These are phyloP conservation scores for Zaprionus lineosus DNA, from an alignment of 2,888 invertebrate species.

Conservation along the genomic window DNA sequence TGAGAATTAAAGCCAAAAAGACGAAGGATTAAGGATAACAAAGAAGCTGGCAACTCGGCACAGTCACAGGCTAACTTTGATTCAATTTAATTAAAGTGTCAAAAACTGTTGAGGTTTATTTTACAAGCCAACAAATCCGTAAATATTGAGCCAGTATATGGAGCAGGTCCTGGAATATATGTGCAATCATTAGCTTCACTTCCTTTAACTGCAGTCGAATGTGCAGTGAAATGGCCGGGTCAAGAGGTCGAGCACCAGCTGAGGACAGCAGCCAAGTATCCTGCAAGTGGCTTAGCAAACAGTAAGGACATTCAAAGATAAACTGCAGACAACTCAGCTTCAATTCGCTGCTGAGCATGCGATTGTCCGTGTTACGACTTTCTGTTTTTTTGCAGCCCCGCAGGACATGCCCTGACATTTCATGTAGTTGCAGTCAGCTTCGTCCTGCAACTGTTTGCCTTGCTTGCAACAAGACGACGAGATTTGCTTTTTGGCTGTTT, in stretches of 20 bases:
- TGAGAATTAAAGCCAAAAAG: no score
- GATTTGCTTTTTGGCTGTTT: no score
- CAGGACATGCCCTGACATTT: no score
- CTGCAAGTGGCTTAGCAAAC: conserved; percentile 38
- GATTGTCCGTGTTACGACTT: conserved; percentile 21
- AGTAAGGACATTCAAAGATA: conserved; percentile 12
- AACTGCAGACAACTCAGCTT: conserved; percentile 6
- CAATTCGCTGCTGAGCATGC: not conserved
- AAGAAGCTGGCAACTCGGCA: no score
- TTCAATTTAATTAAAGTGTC: no score
- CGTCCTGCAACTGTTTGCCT: conserved; percentile 3
- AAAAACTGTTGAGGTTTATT: no score
- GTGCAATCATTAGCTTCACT: not conserved
- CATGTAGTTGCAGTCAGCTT: conserved; percentile 37
- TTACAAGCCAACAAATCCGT: no score
- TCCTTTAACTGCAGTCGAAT: not conserved
- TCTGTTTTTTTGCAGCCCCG: conserved; percentile 37
- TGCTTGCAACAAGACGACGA: not conserved
- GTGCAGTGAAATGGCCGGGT: conserved; percentile 1
- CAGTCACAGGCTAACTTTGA: no score
- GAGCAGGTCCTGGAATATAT: no score
- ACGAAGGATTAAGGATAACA: no score
- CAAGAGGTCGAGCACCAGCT: conserved; percentile 16
- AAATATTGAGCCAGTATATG: no score
- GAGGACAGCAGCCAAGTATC: no score